Evolutionary conservation across 1,140 invertebrate genomes (phyloP).

Genomic region (Linepithema humile): DNA sequence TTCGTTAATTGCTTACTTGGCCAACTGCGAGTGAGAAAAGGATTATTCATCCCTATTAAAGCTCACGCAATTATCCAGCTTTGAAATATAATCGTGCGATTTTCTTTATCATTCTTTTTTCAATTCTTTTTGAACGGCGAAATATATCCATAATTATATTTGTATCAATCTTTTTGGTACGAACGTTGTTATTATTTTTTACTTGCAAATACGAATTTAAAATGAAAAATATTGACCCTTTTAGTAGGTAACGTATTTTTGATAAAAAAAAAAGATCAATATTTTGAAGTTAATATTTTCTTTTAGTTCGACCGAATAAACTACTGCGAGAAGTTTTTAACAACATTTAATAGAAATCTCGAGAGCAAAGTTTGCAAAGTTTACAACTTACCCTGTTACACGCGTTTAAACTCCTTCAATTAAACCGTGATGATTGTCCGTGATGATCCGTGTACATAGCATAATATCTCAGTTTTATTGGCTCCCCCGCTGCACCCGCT

Average conservation of each 20-base stretch:
- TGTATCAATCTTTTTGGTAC: background rate
- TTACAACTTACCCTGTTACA: background rate
- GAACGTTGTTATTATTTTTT: too few species aligned
- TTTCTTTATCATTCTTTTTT: background rate
- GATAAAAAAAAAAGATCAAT: too few species aligned
- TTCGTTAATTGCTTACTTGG: constrained; percentile 34
- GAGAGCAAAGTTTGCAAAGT: constrained; percentile 11
- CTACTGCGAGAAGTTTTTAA: background rate
- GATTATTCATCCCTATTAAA: constrained; percentile 26
- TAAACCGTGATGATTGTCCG: constrained; percentile 27
- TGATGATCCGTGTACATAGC: background rate
- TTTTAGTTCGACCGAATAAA: background rate
- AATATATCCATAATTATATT: background rate
- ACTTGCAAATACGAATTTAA: background rate
- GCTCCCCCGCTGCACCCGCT: background rate
- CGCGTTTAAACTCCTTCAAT: constrained; percentile 22
- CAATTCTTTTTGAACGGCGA: background rate
- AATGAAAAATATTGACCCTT: background rate
- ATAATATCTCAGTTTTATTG: constrained; percentile 6
- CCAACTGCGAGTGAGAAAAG: background rate
- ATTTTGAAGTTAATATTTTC: too few species aligned
- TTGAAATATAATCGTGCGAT: background rate
- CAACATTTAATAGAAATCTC: constrained; percentile 12
- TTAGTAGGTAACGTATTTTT: background rate
- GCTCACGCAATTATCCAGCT: background rate